Evolutionary conservation across 30 jellyfish, hydroid and myxozoan genomes (phyloP), one percentile per base, ranked within the genome.

Genomic region (Haliclystus octoradiatus): DNA sequence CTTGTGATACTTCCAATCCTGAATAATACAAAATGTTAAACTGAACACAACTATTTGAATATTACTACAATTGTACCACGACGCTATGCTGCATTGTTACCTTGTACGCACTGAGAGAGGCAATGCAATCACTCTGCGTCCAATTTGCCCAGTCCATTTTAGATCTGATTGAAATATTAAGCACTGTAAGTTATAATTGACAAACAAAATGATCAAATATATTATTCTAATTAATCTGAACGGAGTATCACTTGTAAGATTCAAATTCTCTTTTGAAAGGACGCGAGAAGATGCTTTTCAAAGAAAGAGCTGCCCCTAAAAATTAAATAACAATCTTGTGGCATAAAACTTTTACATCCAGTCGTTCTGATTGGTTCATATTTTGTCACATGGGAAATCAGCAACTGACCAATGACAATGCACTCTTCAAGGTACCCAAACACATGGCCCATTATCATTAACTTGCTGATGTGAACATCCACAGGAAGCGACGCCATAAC

Each of bases 371-470:
- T n/a, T n/a, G n/a, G n/a, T n/a, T n/a, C n/a, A n/a, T n/a, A n/a
- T n/a, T n/a, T n/a, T n/a, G n/a, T n/a, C n/a, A n/a, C n/a, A n/a
- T n/a, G n/a, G n/a, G 13, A 30, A 49, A 40, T 2, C 13, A 26
- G 5, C 0, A 14, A 34, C 83, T 23, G 49, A 92, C 99, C 99
- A 4, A 92, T 84, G 52, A 78, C 78, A 3, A 92, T 65, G 62
- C 96, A 77, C 77, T 92, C 99, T 19, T 92, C 93, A 34, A 92
- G 77, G 67, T 71, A 86, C 27, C 95, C 99, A 77, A 83, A 83
- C 32, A 92, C 92, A 51, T 75, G 74, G 9, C 94, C 94, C 34
- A 92, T 50, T 12, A 84, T 68, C 71, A 92, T 75, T 63, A 92
- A 31, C 66, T 92, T 92, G 34, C 96, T 94, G 47, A 84, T 52